Evolutionary conservation across 2,888 invertebrate genomes (phyloP), one percentile per base, ranked within the genome.

Genomic region (Pristionchus entomophagus): DNA sequence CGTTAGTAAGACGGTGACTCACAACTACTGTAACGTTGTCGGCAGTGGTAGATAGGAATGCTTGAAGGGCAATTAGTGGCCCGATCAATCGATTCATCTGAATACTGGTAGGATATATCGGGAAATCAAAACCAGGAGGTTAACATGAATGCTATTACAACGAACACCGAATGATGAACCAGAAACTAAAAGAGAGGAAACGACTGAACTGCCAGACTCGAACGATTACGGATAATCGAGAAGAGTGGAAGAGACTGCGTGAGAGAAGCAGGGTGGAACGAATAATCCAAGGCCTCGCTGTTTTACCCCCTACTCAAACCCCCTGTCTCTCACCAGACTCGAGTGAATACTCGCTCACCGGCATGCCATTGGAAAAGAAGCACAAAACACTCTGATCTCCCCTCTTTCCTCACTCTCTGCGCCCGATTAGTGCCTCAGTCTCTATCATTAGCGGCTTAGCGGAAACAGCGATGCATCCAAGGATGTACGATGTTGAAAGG

Each of bases 271-370:
- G 73, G 41, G 73, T n/a, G 73, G 73, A 73, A 73, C 73, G 45
- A 41, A 5, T 17, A 17, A 32, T 22, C 22, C 65, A 65, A 32
- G 65, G 65, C 65, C 29, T 65, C 32, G 65, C 73, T 73, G 73
- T 73, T 73, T 32, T 38, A 38, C 69, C 69, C 73, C 73, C 73
- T 73, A 45, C 73, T 73, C 73, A 73, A 73, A 17, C 38, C n/a
- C 69, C 22, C 41, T 41, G 6, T 8, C 73, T 4, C 73, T 32
- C n/a, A 19, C 41, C 41, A 45, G 14, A 45, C 45, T 45, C 45
- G 45, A 14, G 6, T 65, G 65, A 65, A 35, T 65, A 65, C 26
- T 59, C 12, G 56, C 59, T 59, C 59, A 59, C 26, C n/a, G 65
- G 65, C 65, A 65, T 65, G 65, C 22, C 35, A 5, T n/a, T n/a